Evolutionary conservation across 2,888 invertebrate genomes (phyloP).

Genomic region (Zelleria hepariella): DNA sequence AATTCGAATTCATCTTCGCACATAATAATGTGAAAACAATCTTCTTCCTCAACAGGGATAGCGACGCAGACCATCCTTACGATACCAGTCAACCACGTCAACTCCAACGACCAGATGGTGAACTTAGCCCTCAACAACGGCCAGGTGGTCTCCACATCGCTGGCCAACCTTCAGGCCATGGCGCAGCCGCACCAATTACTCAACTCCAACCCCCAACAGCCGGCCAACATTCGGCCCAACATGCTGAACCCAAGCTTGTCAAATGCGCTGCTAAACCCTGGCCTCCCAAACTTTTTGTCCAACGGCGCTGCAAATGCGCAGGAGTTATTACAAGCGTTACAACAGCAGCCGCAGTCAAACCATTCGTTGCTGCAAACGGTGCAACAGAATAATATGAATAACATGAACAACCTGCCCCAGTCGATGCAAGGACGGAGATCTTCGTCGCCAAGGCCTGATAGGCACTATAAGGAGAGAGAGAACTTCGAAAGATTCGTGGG

Average conservation of each 20-base stretch:
- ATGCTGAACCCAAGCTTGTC: conserved; percentile 74
- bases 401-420: conserved; percentile 45
- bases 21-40: too few species aligned
- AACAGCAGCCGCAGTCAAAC: conserved; percentile 71
- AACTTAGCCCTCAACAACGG: conserved; percentile 88
- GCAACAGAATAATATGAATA: conserved; percentile 56
- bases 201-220: conserved; percentile 72
- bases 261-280: conserved; percentile 79
- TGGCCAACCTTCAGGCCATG: conserved; percentile 84
- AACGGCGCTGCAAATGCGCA: conserved; percentile 79
- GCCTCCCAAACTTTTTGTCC: conserved; percentile 80
- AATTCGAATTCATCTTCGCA: too few species aligned
- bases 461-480: conserved; percentile 67
- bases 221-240: conserved; percentile 55
- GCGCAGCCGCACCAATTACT: conserved; percentile 79
- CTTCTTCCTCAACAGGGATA: conserved; percentile 75
- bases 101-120: conserved; percentile 81
- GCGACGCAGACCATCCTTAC: conserved; percentile 96
- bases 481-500: conserved; percentile 56
- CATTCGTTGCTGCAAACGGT: conserved; percentile 63
- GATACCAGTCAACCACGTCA: conserved; percentile 93
- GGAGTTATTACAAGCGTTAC: conserved; percentile 81
- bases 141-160: conserved; percentile 86
- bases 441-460: conserved; percentile 56
- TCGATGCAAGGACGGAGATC: conserved; percentile 65